These are phyloP conservation scores for Drosophila paramelanica DNA, from an alignment of 2,888 invertebrate species.

Conservation along the genomic window DNA sequence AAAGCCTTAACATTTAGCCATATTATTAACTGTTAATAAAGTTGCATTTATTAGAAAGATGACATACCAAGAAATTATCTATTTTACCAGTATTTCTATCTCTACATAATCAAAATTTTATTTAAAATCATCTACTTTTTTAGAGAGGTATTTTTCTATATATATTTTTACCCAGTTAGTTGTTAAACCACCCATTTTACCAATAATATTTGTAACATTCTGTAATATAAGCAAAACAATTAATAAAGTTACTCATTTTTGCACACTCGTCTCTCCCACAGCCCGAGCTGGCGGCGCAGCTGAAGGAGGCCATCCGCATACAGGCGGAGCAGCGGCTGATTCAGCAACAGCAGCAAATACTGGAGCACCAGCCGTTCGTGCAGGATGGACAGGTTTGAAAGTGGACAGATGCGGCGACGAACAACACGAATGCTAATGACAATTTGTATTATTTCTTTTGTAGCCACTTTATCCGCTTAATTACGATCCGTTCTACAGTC, in stretches of 20 bases:
- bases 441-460: background rate
- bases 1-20: background rate
- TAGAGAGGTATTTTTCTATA: too few relatives aligned
- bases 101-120: too few relatives aligned
- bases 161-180: background rate
- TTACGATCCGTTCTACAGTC: conserved; percentile 90
- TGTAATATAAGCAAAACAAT: background rate
- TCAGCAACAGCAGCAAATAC: conserved; percentile 87
- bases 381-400: conserved; percentile 83
- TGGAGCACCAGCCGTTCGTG: conserved; percentile 85
- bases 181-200: background rate
- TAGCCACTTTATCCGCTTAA: conserved; percentile 84
- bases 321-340: conserved; percentile 87
- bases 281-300: conserved; percentile 85
- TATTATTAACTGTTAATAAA: background rate
- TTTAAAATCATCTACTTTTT: too few relatives aligned
- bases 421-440: conserved; percentile 9
- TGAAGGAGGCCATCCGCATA: conserved; percentile 87
- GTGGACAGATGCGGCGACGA: conserved; percentile 1
- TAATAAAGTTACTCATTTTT: background rate
- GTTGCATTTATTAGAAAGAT: background rate
- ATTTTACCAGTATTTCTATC: background rate
- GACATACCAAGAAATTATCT: background rate
- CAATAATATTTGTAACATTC: background rate
- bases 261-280: conserved; percentile 18